These are phyloP conservation scores for Hemicordylus capensis DNA, from an alignment of 2,113 vertebrate species.

Conservation along the genomic window DNA sequence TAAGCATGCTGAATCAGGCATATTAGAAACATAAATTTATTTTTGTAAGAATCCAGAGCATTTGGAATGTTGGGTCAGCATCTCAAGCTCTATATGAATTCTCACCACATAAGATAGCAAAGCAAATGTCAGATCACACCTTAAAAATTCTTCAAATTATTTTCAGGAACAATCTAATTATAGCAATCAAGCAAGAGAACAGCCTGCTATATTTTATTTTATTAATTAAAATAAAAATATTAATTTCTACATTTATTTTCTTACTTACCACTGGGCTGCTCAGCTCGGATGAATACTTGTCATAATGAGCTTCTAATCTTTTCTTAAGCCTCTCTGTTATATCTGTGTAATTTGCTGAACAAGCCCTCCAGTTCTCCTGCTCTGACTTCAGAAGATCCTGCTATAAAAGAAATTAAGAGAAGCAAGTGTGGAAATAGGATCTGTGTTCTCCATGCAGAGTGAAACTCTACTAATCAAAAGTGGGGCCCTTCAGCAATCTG, in stretches of 20 bases:
- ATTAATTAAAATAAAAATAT: background rate
- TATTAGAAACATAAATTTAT: background rate
- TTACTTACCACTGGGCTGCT: constrained; percentile 79
- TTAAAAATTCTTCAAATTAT: background rate
- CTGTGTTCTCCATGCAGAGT: background rate
- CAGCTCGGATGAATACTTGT: constrained; percentile 57
- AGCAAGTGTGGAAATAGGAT: background rate
- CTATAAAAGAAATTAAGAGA: constrained; percentile 53
- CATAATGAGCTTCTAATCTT: constrained; percentile 74
- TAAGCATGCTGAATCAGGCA: background rate
- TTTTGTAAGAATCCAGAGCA: background rate
- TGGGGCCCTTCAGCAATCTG: background rate
- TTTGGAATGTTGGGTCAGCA: background rate
- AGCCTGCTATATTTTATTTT: background rate
- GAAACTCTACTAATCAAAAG: background rate
- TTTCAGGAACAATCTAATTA: background rate
- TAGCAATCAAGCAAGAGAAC: background rate
- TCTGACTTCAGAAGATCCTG: constrained; percentile 73
- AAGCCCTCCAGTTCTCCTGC: constrained; percentile 64
- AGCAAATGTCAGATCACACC: background rate
- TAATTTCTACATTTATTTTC: constrained; percentile 27
- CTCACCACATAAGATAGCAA: background rate
- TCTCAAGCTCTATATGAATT: background rate
- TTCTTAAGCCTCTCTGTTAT: constrained; percentile 79
- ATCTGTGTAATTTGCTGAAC: constrained; percentile 72